phyloP scores from a whole-genome alignment of 2,888 invertebrate species.

The Drosophila tanythrix region DNA sequence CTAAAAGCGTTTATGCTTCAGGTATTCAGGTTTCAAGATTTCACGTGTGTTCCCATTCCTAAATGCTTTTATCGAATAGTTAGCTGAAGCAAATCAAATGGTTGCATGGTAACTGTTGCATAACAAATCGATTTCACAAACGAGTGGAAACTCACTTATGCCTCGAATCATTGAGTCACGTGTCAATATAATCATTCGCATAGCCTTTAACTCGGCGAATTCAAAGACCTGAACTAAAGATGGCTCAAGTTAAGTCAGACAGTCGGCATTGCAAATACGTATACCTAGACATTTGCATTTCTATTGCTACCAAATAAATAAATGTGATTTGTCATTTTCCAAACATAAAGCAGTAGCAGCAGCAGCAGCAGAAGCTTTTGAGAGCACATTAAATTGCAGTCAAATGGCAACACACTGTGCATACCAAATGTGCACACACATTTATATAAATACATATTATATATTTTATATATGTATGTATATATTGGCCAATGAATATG shows the following conservation, averaged over 20 bases:
- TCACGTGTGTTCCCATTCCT: not conserved
- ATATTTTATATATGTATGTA: constrained; percentile 7
- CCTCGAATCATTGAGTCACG: constrained; percentile 48
- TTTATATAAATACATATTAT: constrained; percentile 17
- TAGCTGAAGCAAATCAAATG: constrained; percentile 18
- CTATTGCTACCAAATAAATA: constrained; percentile 69
- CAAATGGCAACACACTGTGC: constrained; percentile 79
- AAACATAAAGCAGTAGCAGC: constrained; percentile 62
- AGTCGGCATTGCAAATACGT: constrained; percentile 12
- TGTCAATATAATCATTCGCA: constrained; percentile 58
- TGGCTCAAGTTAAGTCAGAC: constrained; percentile 27
- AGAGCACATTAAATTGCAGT: constrained; percentile 80
- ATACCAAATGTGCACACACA: constrained; percentile 65
- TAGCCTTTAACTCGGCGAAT: constrained; percentile 38
- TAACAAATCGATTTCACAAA: constrained; percentile 43
- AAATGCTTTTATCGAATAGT: constrained; percentile 8
- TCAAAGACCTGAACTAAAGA: constrained; percentile 31
- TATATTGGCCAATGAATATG: constrained; percentile 62
- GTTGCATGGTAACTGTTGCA: constrained; percentile 26
- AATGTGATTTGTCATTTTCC: constrained; percentile 81
- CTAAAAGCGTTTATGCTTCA: not conserved
- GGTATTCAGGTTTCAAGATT: too few relatives aligned
- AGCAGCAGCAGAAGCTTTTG: constrained; percentile 30
- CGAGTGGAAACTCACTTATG: constrained; percentile 11
- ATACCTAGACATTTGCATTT: constrained; percentile 6